phyloP scores from a whole-genome alignment of 2,797 vertebrate species.

The Sebastes oblongus region DNA sequence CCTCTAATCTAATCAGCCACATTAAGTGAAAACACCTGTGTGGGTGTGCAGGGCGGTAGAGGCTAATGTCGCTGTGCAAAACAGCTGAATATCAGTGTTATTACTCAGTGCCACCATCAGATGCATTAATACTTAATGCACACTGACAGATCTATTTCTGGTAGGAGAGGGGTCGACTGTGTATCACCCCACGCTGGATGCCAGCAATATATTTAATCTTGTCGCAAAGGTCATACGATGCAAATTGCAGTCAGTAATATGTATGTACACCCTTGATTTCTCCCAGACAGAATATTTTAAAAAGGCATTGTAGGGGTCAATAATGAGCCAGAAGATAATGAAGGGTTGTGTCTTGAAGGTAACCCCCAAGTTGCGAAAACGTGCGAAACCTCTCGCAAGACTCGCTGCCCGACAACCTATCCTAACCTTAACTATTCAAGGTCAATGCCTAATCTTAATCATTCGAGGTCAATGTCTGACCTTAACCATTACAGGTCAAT shows the following conservation, averaged over 20 bases:
- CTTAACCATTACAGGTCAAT: too few relatives aligned
- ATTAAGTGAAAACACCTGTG: conserved; percentile 10
- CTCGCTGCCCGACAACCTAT: too few relatives aligned
- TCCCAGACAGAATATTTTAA: not conserved
- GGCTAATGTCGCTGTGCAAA: conserved; percentile 6
- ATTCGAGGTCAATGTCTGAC: too few relatives aligned
- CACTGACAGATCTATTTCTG: conserved; percentile 36
- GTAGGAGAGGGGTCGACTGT: not conserved
- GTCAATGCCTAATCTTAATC: too few relatives aligned
- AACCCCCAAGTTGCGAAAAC: too few relatives aligned
- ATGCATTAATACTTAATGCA: conserved; percentile 14
- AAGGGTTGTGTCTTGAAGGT: too few relatives aligned
- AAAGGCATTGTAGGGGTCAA: not conserved
- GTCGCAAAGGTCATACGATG: conserved; percentile 41
- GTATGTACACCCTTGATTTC: not conserved
- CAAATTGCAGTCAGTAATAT: conserved; percentile 21
- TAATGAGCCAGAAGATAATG: not conserved
- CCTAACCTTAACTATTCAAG: too few relatives aligned
- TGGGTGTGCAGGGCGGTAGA: conserved; percentile 9
- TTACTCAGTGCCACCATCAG: conserved; percentile 30
- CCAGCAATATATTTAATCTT: conserved; percentile 27
- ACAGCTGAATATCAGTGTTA: conserved; percentile 22
- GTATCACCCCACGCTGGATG: not conserved
- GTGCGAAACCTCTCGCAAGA: too few relatives aligned
- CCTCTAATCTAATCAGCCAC: not conserved